phyloP scores from a whole-genome alignment of 2,113 vertebrate species.

The Falco punctatus region DNA sequence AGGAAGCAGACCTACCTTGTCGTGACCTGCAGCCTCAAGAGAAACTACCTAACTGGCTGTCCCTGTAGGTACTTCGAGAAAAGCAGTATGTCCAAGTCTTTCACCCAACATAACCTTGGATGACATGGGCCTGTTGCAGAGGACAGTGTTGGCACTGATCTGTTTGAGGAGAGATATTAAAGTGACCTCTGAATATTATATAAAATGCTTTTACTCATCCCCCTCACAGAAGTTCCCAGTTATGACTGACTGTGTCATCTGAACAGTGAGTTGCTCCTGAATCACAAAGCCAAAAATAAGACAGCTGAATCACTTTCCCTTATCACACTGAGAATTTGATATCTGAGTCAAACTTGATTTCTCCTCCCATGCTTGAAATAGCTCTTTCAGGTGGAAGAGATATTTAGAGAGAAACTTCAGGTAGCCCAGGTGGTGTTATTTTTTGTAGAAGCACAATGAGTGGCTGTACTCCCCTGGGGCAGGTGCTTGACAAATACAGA shows the following conservation, averaged over 20 bases:
- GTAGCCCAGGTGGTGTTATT: background rate
- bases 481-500: background rate
- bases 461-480: background rate
- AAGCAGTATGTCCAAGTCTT: background rate
- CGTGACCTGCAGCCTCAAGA: background rate
- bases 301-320: slow-evolving; percentile 58
- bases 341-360: slow-evolving; percentile 56
- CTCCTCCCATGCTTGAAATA: slow-evolving; percentile 51
- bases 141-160: background rate
- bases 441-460: background rate
- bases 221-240: background rate
- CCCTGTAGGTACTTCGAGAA: background rate
- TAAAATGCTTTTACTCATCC: slow-evolving; percentile 21
- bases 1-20: background rate
- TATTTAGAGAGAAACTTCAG: background rate
- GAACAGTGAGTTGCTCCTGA: slow-evolving; percentile 50
- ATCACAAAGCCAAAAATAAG: slow-evolving; percentile 59
- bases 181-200: slow-evolving; percentile 29
- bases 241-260: slow-evolving; percentile 21
- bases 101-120: background rate
- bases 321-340: slow-evolving; percentile 14
- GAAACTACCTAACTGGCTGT: background rate
- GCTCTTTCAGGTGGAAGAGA: slow-evolving; percentile 20
- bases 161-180: background rate
- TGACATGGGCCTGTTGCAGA: background rate